Evolutionary conservation across 2,888 invertebrate species (phyloP), one percentile per base, ranked within the genome.

Genomic region (Escarpia spicata): DNA sequence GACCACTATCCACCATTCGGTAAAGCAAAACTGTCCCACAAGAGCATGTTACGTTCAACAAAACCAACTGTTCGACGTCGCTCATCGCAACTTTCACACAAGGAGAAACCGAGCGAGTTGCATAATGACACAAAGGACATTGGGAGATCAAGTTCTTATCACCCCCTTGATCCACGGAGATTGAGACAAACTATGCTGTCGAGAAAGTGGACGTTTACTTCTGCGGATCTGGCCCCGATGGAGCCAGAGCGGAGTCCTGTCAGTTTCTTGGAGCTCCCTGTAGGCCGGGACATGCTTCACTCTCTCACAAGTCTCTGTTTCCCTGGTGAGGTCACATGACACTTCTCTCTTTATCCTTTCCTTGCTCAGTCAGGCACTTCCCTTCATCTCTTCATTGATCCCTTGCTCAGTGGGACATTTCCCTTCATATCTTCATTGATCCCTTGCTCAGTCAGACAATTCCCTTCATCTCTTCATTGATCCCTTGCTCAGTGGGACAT

Each of bases 291-390:
- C 90, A 94, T 95, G 37, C 95, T 96, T 8, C 94, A 94, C 37
- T 95, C 95, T 8, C 95, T 96, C 92, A 94, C 95, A 26, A 94
- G 95, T 10, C 95, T 96, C 92, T 96, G 96, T 93, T 96, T 95
- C 93, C 96, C 96, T 93, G 96, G 96, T 95, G 91, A 91, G 37
- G 90, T 26, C n/a, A 9, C n/a, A n/a, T 37, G 52, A 91, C 31
- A 26, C 52, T 92, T 12, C 45, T 75, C 10, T 26, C n/a, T 19
- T 31, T 92, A 37, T 26, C 60, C n/a, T 92, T 92, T 75, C 52
- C 9, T 52, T 12, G 52, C 52, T 15, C 15, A 12, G 37, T 37
- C 37, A 37, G 37, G 37, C 37, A 37, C 37, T 37, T 37, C 37
- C 37, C 37, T 37, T 37, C 37, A 37, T 37, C 37, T 37, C 37